phyloP scores from a whole-genome alignment of 2,888 invertebrate species.

The Plemyria rubiginata region DNA sequence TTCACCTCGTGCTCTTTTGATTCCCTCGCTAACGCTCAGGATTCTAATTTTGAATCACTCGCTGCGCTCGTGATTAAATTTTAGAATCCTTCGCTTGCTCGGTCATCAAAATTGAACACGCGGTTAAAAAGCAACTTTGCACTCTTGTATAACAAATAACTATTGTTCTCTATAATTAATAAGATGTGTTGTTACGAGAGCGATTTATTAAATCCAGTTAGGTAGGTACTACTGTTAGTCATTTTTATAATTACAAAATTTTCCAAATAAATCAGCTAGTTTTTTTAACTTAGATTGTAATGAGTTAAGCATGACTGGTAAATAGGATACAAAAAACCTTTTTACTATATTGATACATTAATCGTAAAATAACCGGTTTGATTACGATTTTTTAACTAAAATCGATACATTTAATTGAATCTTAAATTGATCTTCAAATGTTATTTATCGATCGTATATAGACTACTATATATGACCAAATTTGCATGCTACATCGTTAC shows the following conservation, averaged over 20 bases:
- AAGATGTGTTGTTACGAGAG: background rate
- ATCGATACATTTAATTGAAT: background rate
- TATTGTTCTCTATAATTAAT: slow-evolving; percentile 3
- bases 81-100: too few species aligned
- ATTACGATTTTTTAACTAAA: background rate
- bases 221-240: background rate
- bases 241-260: background rate
- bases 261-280: too few species aligned
- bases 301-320: background rate
- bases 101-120: too few species aligned
- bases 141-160: too few species aligned
- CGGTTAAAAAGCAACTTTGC: too few species aligned
- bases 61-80: too few species aligned
- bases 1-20: too few species aligned
- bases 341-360: background rate
- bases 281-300: background rate
- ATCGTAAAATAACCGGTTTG: background rate
- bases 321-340: background rate
- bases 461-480: background rate
- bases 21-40: too few species aligned
- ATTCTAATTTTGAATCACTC: too few species aligned
- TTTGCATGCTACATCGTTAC: background rate
- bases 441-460: background rate
- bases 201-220: background rate
- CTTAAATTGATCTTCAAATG: background rate